Evolutionary conservation across 1,140 invertebrate genomes (phyloP), one percentile per base, ranked within the genome.

Genomic region (Cotesia vestalis): DNA sequence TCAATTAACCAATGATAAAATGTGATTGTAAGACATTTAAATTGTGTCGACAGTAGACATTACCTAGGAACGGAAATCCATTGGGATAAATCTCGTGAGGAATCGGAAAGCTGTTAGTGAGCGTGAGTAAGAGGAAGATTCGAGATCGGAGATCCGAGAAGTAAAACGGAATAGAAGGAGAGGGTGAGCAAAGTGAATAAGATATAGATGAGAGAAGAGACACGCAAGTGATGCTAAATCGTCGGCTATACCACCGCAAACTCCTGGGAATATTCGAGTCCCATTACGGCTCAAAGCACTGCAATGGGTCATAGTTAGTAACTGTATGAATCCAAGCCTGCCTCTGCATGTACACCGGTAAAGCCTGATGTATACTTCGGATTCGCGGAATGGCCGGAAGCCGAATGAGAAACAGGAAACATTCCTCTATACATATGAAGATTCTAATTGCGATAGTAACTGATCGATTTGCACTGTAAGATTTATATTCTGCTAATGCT

Each of bases 191-290:
- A 51, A 52, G 35, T 11, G 46, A 40, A 59, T 60, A 57, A 36
- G 35, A 71, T 36, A 51, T 53, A 55, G 69, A 62, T 57, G 57
- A 46, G 40, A 46, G 5, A 46, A 46, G 5, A 11, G 36, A 9
- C 51, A 67, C 51, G 27, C 46, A 36, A 67, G 52, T 34, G 12
- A 34, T 73, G 67, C 66, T 34, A 72, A 69, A 73, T 73, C 60
- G 72, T 64, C 27, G 17, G 61, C 66, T 71, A 77, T 74, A 70
- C 73, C 27, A 55, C 74, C 66, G 60, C 61, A 75, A 76, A 73
- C 74, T 80, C 75, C 73, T 70, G 40, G 72, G 73, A 75, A 79
- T 79, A 80, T 80, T 73, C 76, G 62, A 78, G 74, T 70, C 76
- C 79, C 75, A 78, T 79, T 79, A 79, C 74, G 52, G 60, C 46